A percentile compares a stretch with the other conserved stretches of the same genome.
Evolutionary conservation across 1,140 invertebrate genomes (phyloP).

Genomic region (Drosophila athabasca): DNA sequence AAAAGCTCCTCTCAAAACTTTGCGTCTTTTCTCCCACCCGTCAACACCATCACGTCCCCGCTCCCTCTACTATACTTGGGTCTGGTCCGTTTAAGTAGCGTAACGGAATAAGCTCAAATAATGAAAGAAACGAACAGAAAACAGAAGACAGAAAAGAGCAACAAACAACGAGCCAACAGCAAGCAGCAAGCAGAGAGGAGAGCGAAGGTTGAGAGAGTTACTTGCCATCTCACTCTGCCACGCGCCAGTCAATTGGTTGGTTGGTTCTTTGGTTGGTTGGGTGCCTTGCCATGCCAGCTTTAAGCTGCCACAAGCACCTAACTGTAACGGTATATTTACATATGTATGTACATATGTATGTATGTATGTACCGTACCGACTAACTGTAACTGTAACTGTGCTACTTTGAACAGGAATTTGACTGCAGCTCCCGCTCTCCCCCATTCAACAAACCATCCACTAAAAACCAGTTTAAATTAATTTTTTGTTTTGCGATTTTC

Average conservation of each 20-base stretch:
- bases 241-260: neutral
- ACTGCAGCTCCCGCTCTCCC: neutral
- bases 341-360: too few relatives aligned
- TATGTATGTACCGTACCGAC: neutral
- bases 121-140: conserved; percentile 15
- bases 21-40: neutral
- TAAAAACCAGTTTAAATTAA: conserved; percentile 28
- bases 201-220: neutral
- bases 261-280: too few relatives aligned
- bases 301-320: conserved; percentile 1
- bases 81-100: neutral
- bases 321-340: conserved; percentile 14
- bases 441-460: conserved; percentile 10
- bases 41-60: neutral
- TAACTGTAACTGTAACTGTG: conserved; percentile 28
- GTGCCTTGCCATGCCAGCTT: neutral
- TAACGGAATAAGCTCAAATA: conserved; percentile 22
- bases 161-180: neutral
- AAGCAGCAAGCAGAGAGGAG: neutral
- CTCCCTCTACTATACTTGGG: neutral
- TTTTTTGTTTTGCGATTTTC: conserved; percentile 2
- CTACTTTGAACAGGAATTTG: conserved; percentile 24
- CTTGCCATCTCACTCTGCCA: conserved; percentile 26
- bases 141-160: neutral
- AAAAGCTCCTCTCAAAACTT: neutral